Conservation (phyloP, 1,140 invertebrate species). For the Drosophila tani region DNA sequence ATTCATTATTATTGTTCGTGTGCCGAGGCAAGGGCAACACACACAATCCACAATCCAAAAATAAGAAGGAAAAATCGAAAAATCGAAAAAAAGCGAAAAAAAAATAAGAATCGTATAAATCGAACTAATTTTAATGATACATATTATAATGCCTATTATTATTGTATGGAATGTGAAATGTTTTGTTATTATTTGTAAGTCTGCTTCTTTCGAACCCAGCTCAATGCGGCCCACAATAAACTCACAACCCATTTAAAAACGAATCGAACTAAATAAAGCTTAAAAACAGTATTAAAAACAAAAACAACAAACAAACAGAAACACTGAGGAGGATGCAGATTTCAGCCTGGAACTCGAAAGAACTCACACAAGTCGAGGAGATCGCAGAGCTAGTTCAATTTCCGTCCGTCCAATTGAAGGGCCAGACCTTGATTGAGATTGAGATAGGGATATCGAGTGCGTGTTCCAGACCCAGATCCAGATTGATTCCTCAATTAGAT, state of each 20-base stretch:
- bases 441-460: constrained; percentile 3
- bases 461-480: background rate
- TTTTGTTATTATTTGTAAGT: constrained; percentile 83
- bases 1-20: constrained; percentile 49
- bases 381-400: constrained; percentile 16
- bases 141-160: constrained; percentile 34
- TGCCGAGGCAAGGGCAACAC: constrained; percentile 37
- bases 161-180: constrained; percentile 70
- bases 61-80: background rate
- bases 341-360: constrained; percentile 35
- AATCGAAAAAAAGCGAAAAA: background rate
- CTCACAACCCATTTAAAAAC: constrained; percentile 38
- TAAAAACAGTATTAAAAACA: constrained; percentile 68
- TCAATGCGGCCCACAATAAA: constrained; percentile 57
- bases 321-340: constrained; percentile 21
- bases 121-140: constrained; percentile 48
- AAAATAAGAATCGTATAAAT: constrained; percentile 13
- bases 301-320: constrained; percentile 33
- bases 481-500: constrained; percentile 35
- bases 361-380: constrained; percentile 9
- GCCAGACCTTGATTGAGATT: constrained; percentile 23
- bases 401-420: constrained; percentile 28
- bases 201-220: constrained; percentile 50
- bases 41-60: constrained; percentile 35
- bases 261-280: constrained; percentile 66